A percentile compares a stretch with the other conserved stretches of the same genome.
These are phyloP conservation scores for Varanus komodoensis DNA, from an alignment of 2,113 vertebrate species.

Conservation along the genomic window DNA sequence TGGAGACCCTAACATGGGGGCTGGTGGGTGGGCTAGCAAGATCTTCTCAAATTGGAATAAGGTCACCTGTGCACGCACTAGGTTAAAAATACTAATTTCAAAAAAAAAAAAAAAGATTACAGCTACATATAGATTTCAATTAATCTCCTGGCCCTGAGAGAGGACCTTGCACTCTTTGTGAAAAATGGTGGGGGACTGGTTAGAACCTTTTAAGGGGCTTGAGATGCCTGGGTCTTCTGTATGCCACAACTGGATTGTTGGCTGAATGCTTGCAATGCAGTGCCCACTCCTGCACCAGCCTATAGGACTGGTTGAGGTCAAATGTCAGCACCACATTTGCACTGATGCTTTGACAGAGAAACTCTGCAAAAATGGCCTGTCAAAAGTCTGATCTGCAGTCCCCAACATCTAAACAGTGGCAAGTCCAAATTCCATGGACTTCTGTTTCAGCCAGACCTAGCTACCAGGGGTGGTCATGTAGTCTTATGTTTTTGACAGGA, in stretches of 20 bases:
- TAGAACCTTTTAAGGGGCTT: background rate
- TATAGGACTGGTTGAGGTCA: background rate
- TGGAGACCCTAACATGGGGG: too few relatives aligned
- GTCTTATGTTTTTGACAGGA: background rate
- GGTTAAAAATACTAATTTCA: too few relatives aligned
- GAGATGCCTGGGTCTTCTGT: background rate
- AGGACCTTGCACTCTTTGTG: background rate
- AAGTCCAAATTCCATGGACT: background rate
- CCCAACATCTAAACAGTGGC: background rate
- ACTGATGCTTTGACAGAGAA: background rate
- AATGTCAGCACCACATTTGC: background rate
- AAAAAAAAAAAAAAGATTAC: too few relatives aligned
- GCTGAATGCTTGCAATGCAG: background rate
- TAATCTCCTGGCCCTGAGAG: too few relatives aligned
- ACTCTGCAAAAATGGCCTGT: background rate
- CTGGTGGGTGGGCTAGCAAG: too few relatives aligned
- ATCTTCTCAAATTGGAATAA: too few relatives aligned
- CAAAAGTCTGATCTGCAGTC: background rate
- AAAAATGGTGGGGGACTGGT: background rate
- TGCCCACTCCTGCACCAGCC: background rate
- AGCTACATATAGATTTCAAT: too few relatives aligned
- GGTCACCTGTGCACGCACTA: too few relatives aligned
- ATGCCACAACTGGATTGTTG: background rate
- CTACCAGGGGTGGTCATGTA: background rate
- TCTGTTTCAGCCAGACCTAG: background rate